Evolutionary conservation across 2,113 vertebrate species (phyloP), one percentile per base, ranked within the genome.

Genomic region (Furnarius figulus): DNA sequence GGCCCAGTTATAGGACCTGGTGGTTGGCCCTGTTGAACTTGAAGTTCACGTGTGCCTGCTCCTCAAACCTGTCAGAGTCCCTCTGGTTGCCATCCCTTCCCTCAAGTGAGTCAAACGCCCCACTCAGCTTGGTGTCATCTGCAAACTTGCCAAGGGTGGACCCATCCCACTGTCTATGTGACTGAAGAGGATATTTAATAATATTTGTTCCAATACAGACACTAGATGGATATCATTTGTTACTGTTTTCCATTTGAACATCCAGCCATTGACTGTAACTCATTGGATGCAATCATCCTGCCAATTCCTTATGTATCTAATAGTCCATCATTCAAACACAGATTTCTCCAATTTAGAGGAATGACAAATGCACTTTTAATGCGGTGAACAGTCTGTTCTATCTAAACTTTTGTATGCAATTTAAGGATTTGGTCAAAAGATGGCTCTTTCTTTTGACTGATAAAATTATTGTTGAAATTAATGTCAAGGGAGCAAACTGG

Each of bases 21-120:
- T 35, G 8, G 22, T 62, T 77, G 53, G 28, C 17, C 47, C 40
- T 59, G 58, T 16, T 80, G 73, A 9, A 35, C 35, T 31, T 31
- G 62, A 3, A 2, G 20, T 16, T 91, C 33, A 7, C 7, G 5
- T 17, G 10, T 30, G 22, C 25, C 13, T 6, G 2, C 14, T 58
- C 14, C 42, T 49, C 8, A 8, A 67, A 39, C 28, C 44, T 55
- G 22, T 33, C 31, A 35, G 58, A 25, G 49, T 18, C 46, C 16
- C 5, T 72, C n/a, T 73, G 59, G 65, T 24, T 70, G 25, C 7
- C 30, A 40, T 25, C 5, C 2, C 17, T 46, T 55, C 16, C 25
- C 35, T 73, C 22, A 5, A 23, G 23, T 0, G 2, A 33, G 8
- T 14, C 44, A 55, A 37, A 40, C 0, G 1, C 59, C 33, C 8